Evolutionary conservation across 2,113 vertebrate species (phyloP).

Genomic region (Electrona antarctica): DNA sequence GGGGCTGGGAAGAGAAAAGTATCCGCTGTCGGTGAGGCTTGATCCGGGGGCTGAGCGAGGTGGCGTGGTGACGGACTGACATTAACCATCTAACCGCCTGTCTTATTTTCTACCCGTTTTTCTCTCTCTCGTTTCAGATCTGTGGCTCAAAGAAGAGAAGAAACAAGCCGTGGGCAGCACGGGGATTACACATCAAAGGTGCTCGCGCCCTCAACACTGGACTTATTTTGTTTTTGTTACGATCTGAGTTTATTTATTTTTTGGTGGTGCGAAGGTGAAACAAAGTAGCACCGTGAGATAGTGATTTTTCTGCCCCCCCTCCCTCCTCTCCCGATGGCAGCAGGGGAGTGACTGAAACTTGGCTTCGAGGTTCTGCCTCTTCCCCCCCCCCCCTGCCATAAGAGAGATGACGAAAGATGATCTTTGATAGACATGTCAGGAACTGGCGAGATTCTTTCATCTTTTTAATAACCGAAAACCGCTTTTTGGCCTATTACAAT

Average conservation of each 20-base stretch:
- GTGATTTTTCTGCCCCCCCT: conserved; percentile 39
- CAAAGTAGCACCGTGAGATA: conserved; percentile 64
- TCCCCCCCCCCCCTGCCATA: conserved; percentile 52
- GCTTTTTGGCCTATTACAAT: conserved; percentile 32
- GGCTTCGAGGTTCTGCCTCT: conserved; percentile 72
- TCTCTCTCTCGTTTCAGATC: conserved; percentile 79
- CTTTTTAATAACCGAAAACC: conserved; percentile 22
- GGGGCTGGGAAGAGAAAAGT: conserved; percentile 79
- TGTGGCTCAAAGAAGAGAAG: conserved; percentile 48
- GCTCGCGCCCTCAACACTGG: conserved; percentile 57
- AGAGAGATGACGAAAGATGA: conserved; percentile 73
- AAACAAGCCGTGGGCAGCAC: conserved; percentile 18
- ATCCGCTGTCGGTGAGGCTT: conserved; percentile 83
- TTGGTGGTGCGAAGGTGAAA: conserved; percentile 62
- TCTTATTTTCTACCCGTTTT: conserved; percentile 72
- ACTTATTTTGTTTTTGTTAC: conserved; percentile 68
- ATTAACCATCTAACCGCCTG: conserved; percentile 88
- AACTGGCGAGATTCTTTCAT: conserved; percentile 61
- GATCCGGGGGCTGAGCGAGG: conserved; percentile 85
- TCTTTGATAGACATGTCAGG: conserved; percentile 67
- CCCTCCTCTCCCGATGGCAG: conserved; percentile 17
- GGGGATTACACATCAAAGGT: conserved; percentile 67
- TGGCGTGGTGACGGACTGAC: conserved; percentile 91
- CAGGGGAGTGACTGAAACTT: conserved; percentile 83
- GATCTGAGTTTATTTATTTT: conserved; percentile 64